These are phyloP conservation scores for Tragulus kanchil DNA, from an alignment of 2,113 vertebrate genomes.

Conservation along the genomic window DNA sequence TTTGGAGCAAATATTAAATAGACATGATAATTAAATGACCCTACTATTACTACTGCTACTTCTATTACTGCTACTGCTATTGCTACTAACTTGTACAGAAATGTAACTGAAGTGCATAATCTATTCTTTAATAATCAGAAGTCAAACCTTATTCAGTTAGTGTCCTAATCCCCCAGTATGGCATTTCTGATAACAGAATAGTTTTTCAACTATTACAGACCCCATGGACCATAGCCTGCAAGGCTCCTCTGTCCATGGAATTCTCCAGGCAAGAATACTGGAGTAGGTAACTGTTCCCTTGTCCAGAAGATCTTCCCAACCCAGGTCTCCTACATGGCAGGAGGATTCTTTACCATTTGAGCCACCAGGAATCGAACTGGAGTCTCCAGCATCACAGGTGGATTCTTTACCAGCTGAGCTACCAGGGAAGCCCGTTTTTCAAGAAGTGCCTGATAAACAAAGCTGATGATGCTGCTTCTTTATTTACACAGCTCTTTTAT, in stretches of 20 bases:
- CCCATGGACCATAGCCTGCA: no score
- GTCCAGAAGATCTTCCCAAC: no score
- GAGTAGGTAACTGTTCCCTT: no score
- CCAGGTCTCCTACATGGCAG: no score
- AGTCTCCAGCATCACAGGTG: no score
- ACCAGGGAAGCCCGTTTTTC: no score
- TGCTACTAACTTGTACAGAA: not conserved
- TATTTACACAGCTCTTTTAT: not conserved
- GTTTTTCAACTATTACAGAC: not conserved
- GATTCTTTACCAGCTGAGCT: no score
- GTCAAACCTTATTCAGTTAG: not conserved
- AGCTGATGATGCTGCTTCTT: not conserved
- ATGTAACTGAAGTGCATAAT: not conserved
- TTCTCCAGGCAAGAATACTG: no score
- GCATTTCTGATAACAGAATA: not conserved
- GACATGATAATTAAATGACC: not conserved
- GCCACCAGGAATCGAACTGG: no score
- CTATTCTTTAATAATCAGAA: not conserved
- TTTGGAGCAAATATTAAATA: constrained; percentile 28
- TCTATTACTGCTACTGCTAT: not conserved
- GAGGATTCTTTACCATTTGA: no score
- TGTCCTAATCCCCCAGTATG: not conserved
- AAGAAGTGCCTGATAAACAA: not conserved
- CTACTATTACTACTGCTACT: not conserved
- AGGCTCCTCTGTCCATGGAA: no score